Percentiles rank a stretch among this genome's conserved stretches.
Evolutionary conservation across 2,113 vertebrate species (phyloP).

Genomic region (Syngnathus scovelli): DNA sequence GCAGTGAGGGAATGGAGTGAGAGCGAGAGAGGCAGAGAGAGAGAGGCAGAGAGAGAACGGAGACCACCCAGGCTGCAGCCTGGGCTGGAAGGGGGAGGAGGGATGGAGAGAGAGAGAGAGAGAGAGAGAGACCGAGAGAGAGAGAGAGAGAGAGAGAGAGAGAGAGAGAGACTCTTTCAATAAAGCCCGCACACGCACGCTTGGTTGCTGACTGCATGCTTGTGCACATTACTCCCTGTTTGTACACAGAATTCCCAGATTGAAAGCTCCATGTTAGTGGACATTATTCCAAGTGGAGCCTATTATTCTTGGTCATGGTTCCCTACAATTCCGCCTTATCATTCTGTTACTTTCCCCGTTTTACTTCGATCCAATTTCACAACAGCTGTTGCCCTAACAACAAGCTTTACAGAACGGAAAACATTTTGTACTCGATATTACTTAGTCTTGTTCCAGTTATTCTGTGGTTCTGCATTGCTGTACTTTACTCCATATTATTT

Average conservation of each 20-base stretch:
- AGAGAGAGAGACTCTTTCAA: slow-evolving; percentile 72
- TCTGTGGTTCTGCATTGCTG: too few species aligned
- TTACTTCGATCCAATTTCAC: too few species aligned
- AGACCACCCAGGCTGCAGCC: slow-evolving; percentile 78
- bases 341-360: too few species aligned
- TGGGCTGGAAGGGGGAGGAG: slow-evolving; percentile 60
- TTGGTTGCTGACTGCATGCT: slow-evolving; percentile 13
- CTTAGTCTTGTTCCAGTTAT: too few species aligned
- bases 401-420: too few species aligned
- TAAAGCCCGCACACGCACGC: slow-evolving; percentile 53
- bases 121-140: slow-evolving; percentile 22
- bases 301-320: neutral
- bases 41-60: slow-evolving; percentile 10
- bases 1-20: neutral
- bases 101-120: slow-evolving; percentile 20
- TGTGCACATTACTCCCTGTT: slow-evolving; percentile 17
- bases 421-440: too few species aligned
- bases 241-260: slow-evolving; percentile 52
- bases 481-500: too few species aligned
- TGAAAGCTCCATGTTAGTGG: neutral
- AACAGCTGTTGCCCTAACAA: too few species aligned
- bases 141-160: slow-evolving; percentile 30
- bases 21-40: neutral
- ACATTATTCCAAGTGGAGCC: neutral
- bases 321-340: too few species aligned